Percentiles rank a stretch among this genome's conserved stretches.
These are phyloP conservation scores for Tragopan temminckii DNA, from an alignment of 2,797 vertebrate species.

Conservation along the genomic window DNA sequence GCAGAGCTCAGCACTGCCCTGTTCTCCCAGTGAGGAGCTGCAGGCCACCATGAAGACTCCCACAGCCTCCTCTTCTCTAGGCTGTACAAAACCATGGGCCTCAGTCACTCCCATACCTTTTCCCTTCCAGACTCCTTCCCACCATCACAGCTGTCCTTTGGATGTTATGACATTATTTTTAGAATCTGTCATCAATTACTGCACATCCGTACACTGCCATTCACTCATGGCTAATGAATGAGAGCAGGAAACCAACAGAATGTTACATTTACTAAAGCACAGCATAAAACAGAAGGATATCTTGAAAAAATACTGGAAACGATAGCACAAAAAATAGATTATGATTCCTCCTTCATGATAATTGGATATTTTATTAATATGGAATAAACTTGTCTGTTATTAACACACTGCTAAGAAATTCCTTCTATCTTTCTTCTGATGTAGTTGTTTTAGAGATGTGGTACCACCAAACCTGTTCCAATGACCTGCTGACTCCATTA, in stretches of 20 bases:
- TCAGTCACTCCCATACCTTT: neutral
- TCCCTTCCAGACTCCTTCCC: no score
- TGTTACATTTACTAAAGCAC: neutral
- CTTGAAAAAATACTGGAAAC: neutral
- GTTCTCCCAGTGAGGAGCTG: no score
- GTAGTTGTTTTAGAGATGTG: neutral
- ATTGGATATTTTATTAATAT: neutral
- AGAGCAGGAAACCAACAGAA: neutral
- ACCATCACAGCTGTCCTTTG: neutral
- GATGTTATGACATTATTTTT: neutral
- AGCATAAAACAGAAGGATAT: neutral
- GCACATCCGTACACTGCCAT: neutral
- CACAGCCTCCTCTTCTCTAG: no score
- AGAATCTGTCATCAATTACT: neutral
- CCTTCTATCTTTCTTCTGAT: neutral
- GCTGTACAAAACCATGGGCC: neutral
- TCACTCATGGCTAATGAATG: neutral
- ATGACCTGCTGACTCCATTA: neutral
- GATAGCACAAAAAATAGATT: neutral
- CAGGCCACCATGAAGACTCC: no score
- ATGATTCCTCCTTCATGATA: neutral
- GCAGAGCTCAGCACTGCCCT: no score
- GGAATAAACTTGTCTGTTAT: neutral
- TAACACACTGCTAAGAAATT: constrained; percentile 3
- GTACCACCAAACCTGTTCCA: neutral